Conservation (phyloP, 1,140 invertebrate species). For the Pemphigus obesinymphae region DNA sequence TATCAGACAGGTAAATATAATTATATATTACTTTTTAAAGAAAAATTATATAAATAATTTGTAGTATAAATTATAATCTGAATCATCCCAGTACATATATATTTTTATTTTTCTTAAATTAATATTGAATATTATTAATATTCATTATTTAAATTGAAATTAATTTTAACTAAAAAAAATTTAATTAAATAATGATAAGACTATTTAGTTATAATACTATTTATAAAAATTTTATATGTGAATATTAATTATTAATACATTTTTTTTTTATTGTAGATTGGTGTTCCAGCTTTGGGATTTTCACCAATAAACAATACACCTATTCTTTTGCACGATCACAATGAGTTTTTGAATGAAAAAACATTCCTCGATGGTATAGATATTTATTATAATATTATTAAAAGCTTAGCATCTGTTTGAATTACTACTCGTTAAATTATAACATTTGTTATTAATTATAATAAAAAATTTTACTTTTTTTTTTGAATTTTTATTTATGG, state of each 20-base stretch:
- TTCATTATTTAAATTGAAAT: no score
- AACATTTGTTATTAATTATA: background rate
- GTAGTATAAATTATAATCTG: no score
- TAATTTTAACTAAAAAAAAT: no score
- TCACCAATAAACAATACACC: slow-evolving; percentile 64
- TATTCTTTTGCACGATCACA: slow-evolving; percentile 68
- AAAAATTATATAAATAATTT: no score
- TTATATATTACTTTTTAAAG: background rate
- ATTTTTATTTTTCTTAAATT: no score
- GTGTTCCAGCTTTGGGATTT: slow-evolving; percentile 49
- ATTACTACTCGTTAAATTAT: background rate
- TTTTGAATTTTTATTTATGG: no score
- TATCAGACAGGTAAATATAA: slow-evolving; percentile 56
- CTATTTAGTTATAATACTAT: no score
- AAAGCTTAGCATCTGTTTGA: slow-evolving; percentile 43
- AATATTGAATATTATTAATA: no score
- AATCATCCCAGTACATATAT: no score
- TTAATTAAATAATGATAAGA: no score
- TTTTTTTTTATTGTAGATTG: slow-evolving; percentile 45
- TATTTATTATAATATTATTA: slow-evolving; percentile 59
- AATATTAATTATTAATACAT: background rate
- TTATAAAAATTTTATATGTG: background rate
- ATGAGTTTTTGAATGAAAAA: slow-evolving; percentile 68
- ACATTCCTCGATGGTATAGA: slow-evolving; percentile 65
- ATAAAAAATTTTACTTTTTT: background rate